A percentile compares a stretch with the other conserved stretches of the same genome.
These are phyloP conservation scores for Stratiomys singularior DNA, from an alignment of 2,888 invertebrate genomes.

Conservation along the genomic window DNA sequence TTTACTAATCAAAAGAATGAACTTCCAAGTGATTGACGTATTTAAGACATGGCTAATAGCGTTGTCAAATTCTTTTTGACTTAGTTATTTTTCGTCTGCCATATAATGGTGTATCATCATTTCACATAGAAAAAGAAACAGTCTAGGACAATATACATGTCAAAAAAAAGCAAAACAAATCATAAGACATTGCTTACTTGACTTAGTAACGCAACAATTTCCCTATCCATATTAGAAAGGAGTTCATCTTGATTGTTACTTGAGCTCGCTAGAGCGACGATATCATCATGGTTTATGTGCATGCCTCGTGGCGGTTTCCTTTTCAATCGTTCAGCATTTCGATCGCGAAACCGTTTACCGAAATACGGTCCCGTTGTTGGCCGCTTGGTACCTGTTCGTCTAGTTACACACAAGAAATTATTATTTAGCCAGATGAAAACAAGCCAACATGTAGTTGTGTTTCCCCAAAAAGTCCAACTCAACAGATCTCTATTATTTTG, in stretches of 20 bases:
- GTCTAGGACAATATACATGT: not conserved
- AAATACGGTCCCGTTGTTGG: constrained; percentile 77
- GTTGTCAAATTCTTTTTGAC: no score
- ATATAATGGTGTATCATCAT: no score
- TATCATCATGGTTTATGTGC: constrained; percentile 97
- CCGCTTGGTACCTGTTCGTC: constrained; percentile 83
- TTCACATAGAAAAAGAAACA: constrained; percentile 44
- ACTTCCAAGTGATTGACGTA: no score
- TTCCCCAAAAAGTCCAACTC: constrained; percentile 23
- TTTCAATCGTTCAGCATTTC: constrained; percentile 69
- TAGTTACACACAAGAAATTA: constrained; percentile 58
- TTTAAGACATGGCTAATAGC: no score
- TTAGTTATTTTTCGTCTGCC: no score
- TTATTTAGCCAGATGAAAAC: constrained; percentile 33
- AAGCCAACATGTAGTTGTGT: constrained; percentile 48
- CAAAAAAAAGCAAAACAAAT: constrained; percentile 36
- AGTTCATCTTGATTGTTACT: constrained; percentile 73
- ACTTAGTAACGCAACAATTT: constrained; percentile 93
- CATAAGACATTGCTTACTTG: constrained; percentile 78
- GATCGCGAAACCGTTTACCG: constrained; percentile 62
- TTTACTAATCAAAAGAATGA: no score
- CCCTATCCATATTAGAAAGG: constrained; percentile 91
- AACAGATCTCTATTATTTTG: constrained; percentile 19
- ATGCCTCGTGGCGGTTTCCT: constrained; percentile 95
- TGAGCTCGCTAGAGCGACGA: constrained; percentile 82